These are phyloP conservation scores for Malthinus seriepunctatus DNA, from an alignment of 2,888 invertebrate species.

Conservation along the genomic window DNA sequence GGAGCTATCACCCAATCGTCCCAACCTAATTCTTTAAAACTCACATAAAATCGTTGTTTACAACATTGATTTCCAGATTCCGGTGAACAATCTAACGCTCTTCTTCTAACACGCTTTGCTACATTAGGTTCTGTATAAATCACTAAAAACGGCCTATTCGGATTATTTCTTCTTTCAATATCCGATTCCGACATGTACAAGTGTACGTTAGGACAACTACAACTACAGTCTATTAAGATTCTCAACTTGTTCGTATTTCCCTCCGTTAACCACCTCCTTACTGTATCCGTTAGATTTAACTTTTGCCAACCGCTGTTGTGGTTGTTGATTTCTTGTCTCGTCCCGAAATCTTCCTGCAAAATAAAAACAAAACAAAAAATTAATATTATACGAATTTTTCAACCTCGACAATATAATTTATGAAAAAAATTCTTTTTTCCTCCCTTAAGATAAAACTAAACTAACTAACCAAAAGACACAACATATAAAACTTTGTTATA, in stretches of 20 bases:
- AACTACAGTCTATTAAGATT: constrained; percentile 82
- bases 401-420: background rate
- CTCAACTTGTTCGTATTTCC: constrained; percentile 64
- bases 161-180: constrained; percentile 53
- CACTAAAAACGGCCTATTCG: constrained; percentile 81
- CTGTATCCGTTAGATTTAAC: constrained; percentile 79
- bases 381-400: background rate
- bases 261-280: constrained; percentile 70
- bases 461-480: constrained; percentile 1
- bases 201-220: constrained; percentile 75
- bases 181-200: constrained; percentile 61
- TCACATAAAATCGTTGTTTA: constrained; percentile 89
- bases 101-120: constrained; percentile 72
- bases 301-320: constrained; percentile 83
- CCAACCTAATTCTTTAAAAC: constrained; percentile 90
- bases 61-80: constrained; percentile 77
- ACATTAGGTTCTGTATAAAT: constrained; percentile 75
- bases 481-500: background rate
- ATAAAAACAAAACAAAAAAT: background rate
- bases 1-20: constrained; percentile 90
- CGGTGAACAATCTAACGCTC: constrained; percentile 82
- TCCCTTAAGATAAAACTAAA: background rate
- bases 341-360: constrained; percentile 62
- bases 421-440: background rate
- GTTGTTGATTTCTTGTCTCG: constrained; percentile 59